These are phyloP conservation scores for Isichthys henryi DNA, from an alignment of 2,113 vertebrate species.

Conservation along the genomic window DNA sequence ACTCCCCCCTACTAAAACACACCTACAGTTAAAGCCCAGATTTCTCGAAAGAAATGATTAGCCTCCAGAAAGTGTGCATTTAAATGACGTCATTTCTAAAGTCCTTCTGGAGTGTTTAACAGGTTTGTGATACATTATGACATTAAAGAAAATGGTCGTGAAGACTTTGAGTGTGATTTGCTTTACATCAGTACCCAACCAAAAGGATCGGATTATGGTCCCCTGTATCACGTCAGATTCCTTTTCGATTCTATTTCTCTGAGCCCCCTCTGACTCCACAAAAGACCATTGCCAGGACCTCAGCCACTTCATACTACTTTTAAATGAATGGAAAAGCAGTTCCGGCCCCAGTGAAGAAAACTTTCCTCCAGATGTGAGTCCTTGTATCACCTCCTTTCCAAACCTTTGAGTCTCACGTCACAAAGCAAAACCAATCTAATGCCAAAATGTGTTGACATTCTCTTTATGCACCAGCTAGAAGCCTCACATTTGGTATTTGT, in stretches of 20 bases:
- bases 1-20: not conserved
- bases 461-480: not conserved
- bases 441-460: not conserved
- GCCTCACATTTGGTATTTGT: not conserved
- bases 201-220: not conserved
- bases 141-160: not conserved
- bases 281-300: not conserved
- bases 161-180: not conserved
- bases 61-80: not conserved
- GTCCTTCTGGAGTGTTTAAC: not conserved
- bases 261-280: not conserved
- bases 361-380: conserved; percentile 31
- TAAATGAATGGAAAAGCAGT: conserved; percentile 14
- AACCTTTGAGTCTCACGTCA: not conserved
- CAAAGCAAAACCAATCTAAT: not conserved
- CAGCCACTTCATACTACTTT: conserved; percentile 10
- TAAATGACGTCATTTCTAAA: not conserved
- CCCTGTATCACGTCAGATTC: not conserved
- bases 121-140: not conserved
- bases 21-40: not conserved
- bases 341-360: not conserved
- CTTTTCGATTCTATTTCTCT: not conserved
- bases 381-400: not conserved
- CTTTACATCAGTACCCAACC: not conserved
- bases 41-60: not conserved